Evolutionary conservation across 2,797 vertebrate genomes (phyloP).

Genomic region (Hapalemur alaotrensis): DNA sequence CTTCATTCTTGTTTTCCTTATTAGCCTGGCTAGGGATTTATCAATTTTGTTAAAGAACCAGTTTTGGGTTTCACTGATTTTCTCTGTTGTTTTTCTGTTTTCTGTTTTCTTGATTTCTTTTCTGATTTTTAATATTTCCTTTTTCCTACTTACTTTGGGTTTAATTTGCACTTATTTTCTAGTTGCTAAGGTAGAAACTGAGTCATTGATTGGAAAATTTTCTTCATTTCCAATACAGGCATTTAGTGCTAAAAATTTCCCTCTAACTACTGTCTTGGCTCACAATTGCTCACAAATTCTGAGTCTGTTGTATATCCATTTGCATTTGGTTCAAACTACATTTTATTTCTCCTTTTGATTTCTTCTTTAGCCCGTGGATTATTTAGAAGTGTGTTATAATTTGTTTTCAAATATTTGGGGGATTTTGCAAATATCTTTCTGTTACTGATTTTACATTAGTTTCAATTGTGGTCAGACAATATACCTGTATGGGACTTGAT

Average conservation of each 20-base stretch:
- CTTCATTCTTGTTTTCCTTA: background rate
- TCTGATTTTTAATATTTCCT: background rate
- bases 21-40: background rate
- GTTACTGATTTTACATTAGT: conserved; percentile 1
- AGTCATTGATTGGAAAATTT: background rate
- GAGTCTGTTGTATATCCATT: background rate
- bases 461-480: background rate
- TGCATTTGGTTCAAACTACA: background rate
- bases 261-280: background rate
- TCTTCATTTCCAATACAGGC: background rate
- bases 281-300: background rate
- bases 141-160: background rate
- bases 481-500: background rate
- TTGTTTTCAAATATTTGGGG: background rate
- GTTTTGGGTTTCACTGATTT: background rate
- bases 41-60: background rate
- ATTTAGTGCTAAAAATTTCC: background rate
- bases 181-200: background rate
- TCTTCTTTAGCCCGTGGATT: background rate
- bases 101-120: background rate
- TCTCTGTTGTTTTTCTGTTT: background rate
- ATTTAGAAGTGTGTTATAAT: background rate
- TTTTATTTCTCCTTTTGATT: background rate
- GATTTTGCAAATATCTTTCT: conserved; percentile 29
- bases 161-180: conserved; percentile 30